These are phyloP conservation scores for Hypsibius dujardini DNA, from an alignment of 1,140 invertebrate species.

Conservation along the genomic window DNA sequence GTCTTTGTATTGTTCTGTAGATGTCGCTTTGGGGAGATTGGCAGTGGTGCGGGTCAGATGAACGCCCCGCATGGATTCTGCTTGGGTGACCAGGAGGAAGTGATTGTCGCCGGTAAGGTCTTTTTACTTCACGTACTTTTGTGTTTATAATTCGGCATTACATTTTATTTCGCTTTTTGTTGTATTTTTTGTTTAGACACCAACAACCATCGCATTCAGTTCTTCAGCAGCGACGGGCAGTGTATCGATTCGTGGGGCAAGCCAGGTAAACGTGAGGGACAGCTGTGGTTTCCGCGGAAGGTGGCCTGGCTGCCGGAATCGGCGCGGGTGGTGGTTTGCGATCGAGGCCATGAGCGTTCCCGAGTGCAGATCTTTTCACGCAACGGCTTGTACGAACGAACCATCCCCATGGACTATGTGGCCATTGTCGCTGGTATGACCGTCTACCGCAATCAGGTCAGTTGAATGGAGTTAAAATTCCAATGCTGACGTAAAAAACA, in stretches of 20 bases:
- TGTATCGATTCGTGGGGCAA: conserved; percentile 75
- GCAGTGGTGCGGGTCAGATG: conserved; percentile 73
- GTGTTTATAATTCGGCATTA: background rate
- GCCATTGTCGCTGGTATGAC: conserved; percentile 91
- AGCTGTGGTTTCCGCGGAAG: conserved; percentile 88
- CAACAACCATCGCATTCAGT: conserved; percentile 83
- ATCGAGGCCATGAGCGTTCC: conserved; percentile 81
- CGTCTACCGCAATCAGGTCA: conserved; percentile 34
- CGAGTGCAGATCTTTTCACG: conserved; percentile 74
- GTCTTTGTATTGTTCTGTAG: conserved; percentile 36
- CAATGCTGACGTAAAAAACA: too few relatives aligned
- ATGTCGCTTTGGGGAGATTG: conserved; percentile 79
- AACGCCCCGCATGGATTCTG: conserved; percentile 94
- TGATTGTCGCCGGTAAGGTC: conserved; percentile 44
- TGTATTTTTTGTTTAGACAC: conserved; percentile 56
- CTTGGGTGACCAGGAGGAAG: conserved; percentile 73
- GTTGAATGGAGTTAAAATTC: background rate
- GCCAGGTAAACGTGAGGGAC: conserved; percentile 78
- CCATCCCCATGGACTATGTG: conserved; percentile 47
- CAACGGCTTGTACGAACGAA: conserved; percentile 18
- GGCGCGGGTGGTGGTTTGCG: conserved; percentile 83
- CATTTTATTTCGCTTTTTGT: background rate
- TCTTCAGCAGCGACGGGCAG: conserved; percentile 70
- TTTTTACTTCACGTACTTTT: background rate
- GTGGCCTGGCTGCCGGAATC: conserved; percentile 71